Percentiles rank a stretch among this genome's conserved stretches.
phyloP scores from a whole-genome alignment of 2,888 invertebrate genomes.

The Alviniconcha strummeri region DNA sequence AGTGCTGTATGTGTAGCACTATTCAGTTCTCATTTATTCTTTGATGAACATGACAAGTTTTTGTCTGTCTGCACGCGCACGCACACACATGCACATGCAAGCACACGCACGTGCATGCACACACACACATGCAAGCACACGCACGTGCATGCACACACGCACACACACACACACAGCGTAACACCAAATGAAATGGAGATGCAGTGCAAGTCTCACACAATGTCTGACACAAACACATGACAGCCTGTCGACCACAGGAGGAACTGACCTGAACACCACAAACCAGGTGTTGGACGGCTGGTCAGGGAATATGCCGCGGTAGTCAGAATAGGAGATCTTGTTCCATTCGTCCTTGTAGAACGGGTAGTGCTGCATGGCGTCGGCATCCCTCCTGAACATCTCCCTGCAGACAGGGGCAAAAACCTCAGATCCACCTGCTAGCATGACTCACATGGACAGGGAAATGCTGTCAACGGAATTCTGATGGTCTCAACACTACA shows the following conservation, averaged over 20 bases:
- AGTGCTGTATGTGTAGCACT: too few relatives aligned
- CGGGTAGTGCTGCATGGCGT: conserved; percentile 69
- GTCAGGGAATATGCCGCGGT: conserved; percentile 69
- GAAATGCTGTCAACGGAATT: too few relatives aligned
- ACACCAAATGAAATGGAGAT: too few relatives aligned
- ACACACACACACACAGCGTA: not conserved
- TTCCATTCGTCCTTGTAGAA: conserved; percentile 74
- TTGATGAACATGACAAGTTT: not conserved
- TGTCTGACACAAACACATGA: too few relatives aligned
- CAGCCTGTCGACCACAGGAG: too few relatives aligned
- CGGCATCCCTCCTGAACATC: conserved; percentile 69
- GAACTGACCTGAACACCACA: conserved; percentile 70
- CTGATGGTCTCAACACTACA: not conserved
- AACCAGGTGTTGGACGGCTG: conserved; percentile 72
- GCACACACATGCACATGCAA: not conserved
- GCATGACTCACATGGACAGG: too few relatives aligned
- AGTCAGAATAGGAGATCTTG: conserved; percentile 72
- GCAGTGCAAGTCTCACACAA: too few relatives aligned
- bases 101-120: not conserved
- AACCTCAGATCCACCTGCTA: not conserved
- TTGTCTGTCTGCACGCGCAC: not conserved
- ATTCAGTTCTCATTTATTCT: too few relatives aligned
- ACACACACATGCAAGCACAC: not conserved
- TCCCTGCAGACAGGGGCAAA: conserved; percentile 53
- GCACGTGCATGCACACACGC: not conserved